phyloP scores from a whole-genome alignment of 35 echinoderm and acorn worm species.

The Heliocidaris tuberculata region DNA sequence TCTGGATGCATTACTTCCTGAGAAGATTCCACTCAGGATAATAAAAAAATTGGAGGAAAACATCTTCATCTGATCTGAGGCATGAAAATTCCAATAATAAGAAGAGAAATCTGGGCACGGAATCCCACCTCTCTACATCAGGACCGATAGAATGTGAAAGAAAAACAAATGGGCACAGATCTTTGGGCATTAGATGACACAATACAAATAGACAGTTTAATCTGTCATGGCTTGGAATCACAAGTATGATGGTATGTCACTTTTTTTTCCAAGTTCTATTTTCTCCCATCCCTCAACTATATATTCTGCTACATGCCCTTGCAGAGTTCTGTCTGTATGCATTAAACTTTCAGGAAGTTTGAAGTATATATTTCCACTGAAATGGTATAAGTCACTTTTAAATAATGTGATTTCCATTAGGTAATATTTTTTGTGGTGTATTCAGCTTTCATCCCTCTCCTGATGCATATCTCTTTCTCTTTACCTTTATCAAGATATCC shows the following conservation, averaged over 20 bases:
- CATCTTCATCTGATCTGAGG: not conserved
- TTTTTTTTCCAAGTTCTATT: not conserved
- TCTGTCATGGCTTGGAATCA: not conserved
- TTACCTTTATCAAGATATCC: no score
- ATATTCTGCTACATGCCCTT: not conserved
- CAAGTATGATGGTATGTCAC: constrained; percentile 10
- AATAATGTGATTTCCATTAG: no score
- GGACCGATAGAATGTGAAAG: not conserved
- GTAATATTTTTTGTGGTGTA: no score
- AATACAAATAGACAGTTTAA: constrained; percentile 13
- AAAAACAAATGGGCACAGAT: not conserved
- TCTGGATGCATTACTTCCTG: not conserved
- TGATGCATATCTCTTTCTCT: no score
- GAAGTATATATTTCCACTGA: no score
- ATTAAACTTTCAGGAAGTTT: no score
- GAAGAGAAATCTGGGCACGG: not conserved
- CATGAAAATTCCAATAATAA: not conserved
- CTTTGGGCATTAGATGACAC: not conserved
- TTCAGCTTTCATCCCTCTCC: no score
- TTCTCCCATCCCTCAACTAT: not conserved
- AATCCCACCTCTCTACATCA: not conserved
- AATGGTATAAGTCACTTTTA: no score
- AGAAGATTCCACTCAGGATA: not conserved
- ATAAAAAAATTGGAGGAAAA: not conserved
- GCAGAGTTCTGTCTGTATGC: not conserved